phyloP scores from a whole-genome alignment of 2,888 invertebrate genomes.

The Cataglyphis altisquamis region DNA sequence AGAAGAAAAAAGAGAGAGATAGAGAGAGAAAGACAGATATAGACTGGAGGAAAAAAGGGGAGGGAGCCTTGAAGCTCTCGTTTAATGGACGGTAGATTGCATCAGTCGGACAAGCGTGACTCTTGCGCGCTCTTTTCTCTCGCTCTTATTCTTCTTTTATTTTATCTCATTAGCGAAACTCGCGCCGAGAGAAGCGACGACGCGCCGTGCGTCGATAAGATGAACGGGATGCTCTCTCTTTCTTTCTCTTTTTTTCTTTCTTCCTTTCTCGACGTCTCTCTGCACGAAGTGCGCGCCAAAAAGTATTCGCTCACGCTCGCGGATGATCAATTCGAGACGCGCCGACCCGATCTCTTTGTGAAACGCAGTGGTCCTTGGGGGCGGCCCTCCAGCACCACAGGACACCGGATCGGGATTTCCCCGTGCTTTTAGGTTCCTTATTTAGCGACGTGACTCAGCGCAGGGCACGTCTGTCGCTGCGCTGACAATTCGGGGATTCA shows the following conservation, averaged over 20 bases:
- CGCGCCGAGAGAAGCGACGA: constrained; percentile 56
- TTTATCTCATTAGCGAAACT: constrained; percentile 60
- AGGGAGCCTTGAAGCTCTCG: constrained; percentile 79
- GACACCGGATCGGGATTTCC: constrained; percentile 30
- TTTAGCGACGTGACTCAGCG: constrained; percentile 47
- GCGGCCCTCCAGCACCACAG: not conserved
- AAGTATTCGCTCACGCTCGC: constrained; percentile 51
- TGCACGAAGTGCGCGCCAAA: constrained; percentile 25
- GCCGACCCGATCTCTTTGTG: constrained; percentile 26
- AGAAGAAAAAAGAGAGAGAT: constrained; percentile 42
- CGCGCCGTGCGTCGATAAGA: constrained; percentile 57
- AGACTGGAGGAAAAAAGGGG: not conserved
- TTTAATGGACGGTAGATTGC: constrained; percentile 82
- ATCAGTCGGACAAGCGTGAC: constrained; percentile 74
- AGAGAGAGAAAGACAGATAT: not conserved
- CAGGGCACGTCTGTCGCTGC: not conserved
- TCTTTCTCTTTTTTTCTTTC: constrained; percentile 3
- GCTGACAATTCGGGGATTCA: constrained; percentile 26
- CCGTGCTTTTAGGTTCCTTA: constrained; percentile 30
- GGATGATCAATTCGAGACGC: constrained; percentile 51
- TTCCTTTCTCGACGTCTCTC: not conserved
- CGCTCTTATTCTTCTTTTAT: constrained; percentile 61
- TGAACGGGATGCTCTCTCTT: constrained; percentile 35
- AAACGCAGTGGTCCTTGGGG: constrained; percentile 14
- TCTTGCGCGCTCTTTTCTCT: constrained; percentile 52